phyloP scores from a whole-genome alignment of 1,140 invertebrate species.

The Pollicipes pollicipes region DNA sequence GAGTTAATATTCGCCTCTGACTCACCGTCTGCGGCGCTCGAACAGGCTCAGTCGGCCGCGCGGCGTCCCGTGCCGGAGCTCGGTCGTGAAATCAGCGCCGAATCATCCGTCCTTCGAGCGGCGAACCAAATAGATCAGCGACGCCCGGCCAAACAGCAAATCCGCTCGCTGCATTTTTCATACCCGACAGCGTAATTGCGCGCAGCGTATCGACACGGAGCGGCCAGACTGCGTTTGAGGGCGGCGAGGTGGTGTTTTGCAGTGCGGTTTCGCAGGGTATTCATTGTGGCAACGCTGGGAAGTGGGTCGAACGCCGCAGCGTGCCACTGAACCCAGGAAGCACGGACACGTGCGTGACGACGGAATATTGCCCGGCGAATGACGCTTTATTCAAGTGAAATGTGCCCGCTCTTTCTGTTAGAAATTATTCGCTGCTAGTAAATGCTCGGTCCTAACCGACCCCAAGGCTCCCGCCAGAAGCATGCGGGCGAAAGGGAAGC shows the following conservation, averaged over 20 bases:
- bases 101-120: not conserved
- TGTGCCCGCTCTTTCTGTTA: not conserved
- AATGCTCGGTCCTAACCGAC: not conserved
- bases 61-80: too few relatives aligned
- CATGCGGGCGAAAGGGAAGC: too few relatives aligned
- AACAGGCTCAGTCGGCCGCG: not conserved
- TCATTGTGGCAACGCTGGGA: not conserved
- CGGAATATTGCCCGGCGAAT: not conserved
- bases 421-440: not conserved
- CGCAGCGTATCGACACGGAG: too few relatives aligned
- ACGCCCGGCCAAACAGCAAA: not conserved
- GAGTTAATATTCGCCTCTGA: not conserved
- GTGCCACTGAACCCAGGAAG: too few relatives aligned
- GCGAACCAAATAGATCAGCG: not conserved
- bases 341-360: not conserved
- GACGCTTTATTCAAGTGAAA: not conserved
- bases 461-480: too few relatives aligned
- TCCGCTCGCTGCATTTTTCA: not conserved
- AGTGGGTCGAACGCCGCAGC: not conserved
- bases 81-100: not conserved
- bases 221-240: too few relatives aligned
- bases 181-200: not conserved
- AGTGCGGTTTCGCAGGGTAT: too few relatives aligned
- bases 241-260: too few relatives aligned
- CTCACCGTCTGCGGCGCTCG: not conserved